Conservation (phyloP, 2,797 vertebrate species). For the Pseudochirops corinnae region DNA sequence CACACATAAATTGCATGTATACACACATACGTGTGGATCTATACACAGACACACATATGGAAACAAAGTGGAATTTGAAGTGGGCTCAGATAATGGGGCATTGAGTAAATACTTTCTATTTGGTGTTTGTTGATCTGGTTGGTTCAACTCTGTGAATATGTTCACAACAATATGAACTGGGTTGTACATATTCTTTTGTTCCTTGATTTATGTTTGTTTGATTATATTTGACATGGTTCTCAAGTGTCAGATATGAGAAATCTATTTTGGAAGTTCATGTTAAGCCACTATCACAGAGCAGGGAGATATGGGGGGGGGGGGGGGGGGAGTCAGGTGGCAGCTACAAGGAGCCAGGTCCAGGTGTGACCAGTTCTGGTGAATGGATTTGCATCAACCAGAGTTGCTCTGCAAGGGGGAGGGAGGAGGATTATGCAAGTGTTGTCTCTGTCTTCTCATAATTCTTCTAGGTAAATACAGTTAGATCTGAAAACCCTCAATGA, state of each 20-base stretch:
- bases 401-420: not conserved
- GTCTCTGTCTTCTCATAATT: not conserved
- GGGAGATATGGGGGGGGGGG: not conserved
- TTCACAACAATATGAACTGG: not conserved
- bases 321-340: not conserved
- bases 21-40: not conserved
- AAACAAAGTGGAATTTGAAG: not conserved
- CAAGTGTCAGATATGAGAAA: not conserved
- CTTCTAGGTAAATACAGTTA: not conserved
- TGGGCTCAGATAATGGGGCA: not conserved
- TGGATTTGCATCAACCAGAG: not conserved
- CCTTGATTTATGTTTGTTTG: not conserved
- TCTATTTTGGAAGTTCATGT: not conserved
- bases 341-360: not conserved
- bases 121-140: not conserved
- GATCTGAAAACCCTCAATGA: not conserved
- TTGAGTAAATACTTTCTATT: not conserved
- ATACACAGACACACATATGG: not conserved
- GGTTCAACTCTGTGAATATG: not conserved
- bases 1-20: not conserved
- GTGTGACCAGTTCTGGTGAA: not conserved
- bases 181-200: not conserved
- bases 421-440: not conserved
- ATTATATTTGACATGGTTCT: not conserved
- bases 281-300: not conserved